Conservation (phyloP, 2,113 vertebrate species). For the Ceratotherium simum region DNA sequence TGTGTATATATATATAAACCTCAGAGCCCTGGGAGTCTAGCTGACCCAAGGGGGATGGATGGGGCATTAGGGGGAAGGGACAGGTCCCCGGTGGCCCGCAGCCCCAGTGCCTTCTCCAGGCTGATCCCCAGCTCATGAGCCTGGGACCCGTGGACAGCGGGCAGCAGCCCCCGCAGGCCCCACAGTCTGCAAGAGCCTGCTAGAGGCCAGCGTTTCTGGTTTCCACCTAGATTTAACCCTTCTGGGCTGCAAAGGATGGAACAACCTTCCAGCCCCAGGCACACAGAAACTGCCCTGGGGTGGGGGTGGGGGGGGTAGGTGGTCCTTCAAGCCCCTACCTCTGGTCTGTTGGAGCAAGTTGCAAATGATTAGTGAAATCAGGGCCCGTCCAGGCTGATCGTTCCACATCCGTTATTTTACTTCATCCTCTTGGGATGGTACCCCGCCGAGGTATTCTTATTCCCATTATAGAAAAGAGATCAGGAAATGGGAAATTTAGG, state of each 20-base stretch:
- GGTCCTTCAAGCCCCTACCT: not conserved
- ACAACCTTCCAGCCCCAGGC: not conserved
- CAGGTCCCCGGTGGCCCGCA: fast-evolving
- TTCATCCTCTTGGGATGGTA: not conserved
- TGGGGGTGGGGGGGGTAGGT: no score
- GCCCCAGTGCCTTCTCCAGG: not conserved
- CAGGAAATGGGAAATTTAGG: not conserved
- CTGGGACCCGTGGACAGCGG: not conserved
- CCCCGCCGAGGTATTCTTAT: not conserved
- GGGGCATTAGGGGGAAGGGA: not conserved
- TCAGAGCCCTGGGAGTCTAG: not conserved
- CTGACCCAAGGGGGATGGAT: not conserved
- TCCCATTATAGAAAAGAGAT: not conserved
- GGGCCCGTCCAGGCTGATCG: not conserved
- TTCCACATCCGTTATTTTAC: not conserved
- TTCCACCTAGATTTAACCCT: not conserved
- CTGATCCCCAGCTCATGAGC: fast-evolving
- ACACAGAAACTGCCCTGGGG: not conserved
- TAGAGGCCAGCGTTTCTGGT: not conserved
- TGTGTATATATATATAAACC: not conserved
- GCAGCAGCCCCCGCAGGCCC: fast-evolving
- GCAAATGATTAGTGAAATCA: not conserved
- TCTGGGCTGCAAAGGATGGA: not conserved
- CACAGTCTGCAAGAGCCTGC: no score
- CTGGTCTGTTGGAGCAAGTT: not conserved